Percentiles rank a stretch among this genome's conserved stretches.
Conservation (phyloP, 1,140 invertebrate genomes). For the Oedothorax gibbosus region DNA sequence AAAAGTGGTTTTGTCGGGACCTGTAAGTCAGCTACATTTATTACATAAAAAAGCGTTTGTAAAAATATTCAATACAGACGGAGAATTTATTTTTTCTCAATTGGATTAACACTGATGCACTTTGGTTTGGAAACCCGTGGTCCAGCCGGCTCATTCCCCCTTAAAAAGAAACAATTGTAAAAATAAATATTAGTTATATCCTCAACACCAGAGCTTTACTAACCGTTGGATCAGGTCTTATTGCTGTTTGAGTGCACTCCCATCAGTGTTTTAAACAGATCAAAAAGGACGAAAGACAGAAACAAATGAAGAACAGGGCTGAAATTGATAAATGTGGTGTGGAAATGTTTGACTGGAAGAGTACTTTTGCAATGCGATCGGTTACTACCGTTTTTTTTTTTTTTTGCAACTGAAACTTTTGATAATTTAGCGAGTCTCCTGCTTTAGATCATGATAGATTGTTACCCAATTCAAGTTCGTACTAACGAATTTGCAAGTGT, state of each 20-base stretch:
- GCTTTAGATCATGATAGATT: slow-evolving; percentile 19
- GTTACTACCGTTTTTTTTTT: neutral
- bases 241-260: slow-evolving; percentile 9
- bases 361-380: slow-evolving; percentile 5
- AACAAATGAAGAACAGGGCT: neutral
- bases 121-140: no score
- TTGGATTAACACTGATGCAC: no score
- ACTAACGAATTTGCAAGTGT: no score
- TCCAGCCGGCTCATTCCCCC: no score
- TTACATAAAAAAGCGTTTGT: no score
- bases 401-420: neutral
- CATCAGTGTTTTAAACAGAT: neutral
- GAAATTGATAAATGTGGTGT: slow-evolving; percentile 45
- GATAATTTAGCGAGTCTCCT: neutral
- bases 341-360: slow-evolving; percentile 28
- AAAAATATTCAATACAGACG: no score
- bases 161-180: no score
- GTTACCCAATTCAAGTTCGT: neutral
- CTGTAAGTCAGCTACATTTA: no score
- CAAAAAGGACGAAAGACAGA: neutral
- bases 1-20: no score
- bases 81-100: no score
- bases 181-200: no score
- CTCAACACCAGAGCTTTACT: no score
- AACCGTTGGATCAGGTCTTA: slow-evolving; percentile 3